Evolutionary conservation across 2,797 vertebrate species (phyloP).

Genomic region (Anolis apletophallus): DNA sequence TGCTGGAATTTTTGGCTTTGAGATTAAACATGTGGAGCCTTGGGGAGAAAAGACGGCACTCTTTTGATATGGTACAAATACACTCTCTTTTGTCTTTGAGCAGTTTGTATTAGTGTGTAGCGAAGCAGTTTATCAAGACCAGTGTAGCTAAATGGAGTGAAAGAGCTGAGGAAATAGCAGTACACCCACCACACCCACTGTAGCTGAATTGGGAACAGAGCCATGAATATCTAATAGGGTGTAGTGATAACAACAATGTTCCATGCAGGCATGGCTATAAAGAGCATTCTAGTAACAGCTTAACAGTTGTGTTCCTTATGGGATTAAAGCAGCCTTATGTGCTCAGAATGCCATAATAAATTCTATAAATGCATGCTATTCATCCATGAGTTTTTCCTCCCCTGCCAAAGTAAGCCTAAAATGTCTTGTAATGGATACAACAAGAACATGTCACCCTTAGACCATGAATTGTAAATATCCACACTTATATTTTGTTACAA

Average conservation of each 20-base stretch:
- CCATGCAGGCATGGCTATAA: neutral
- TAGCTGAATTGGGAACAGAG: constrained; percentile 41
- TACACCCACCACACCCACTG: constrained; percentile 38
- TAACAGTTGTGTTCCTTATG: neutral
- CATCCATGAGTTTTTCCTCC: neutral
- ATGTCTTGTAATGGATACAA: neutral
- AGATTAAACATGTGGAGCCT: neutral
- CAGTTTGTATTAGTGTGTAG: constrained; percentile 14
- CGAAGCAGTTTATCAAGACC: neutral
- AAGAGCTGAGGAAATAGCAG: constrained; percentile 24
- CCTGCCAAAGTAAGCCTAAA: neutral
- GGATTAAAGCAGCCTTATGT: neutral
- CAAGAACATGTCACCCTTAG: rapidly evolving
- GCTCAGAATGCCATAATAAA: neutral
- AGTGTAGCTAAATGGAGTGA: constrained; percentile 33
- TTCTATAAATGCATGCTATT: neutral
- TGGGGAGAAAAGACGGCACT: constrained; percentile 14
- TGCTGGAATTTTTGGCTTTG: neutral
- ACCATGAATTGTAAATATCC: neutral
- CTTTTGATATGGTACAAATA: constrained; percentile 18
- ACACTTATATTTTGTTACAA: neutral
- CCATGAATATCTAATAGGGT: constrained; percentile 20
- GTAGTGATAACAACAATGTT: neutral
- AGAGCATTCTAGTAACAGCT: neutral
- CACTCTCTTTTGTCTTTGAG: neutral